These are phyloP conservation scores for Thelohanellus kitauei DNA, from an alignment of 30 jellyfish, hydroid and myxozoan genomes.

Conservation along the genomic window DNA sequence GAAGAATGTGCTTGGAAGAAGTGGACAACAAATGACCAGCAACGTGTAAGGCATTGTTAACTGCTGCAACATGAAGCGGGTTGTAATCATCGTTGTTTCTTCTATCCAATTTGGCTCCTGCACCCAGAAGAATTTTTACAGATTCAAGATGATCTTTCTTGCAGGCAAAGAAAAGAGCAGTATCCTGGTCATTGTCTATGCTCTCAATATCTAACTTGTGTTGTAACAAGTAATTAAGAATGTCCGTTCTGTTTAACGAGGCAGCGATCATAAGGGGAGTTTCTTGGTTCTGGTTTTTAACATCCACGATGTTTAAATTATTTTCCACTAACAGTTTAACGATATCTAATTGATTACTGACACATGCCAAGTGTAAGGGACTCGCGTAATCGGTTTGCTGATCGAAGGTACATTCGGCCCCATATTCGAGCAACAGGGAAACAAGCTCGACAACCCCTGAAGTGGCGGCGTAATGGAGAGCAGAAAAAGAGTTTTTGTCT, in stretches of 20 bases:
- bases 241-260: conserved; percentile 10
- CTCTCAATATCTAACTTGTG: conserved; percentile 9
- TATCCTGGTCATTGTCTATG: conserved; percentile 30
- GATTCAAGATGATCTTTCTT: conserved; percentile 43
- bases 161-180: conserved; percentile 73
- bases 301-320: conserved; percentile 9
- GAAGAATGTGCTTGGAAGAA: neutral
- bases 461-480: conserved; percentile 25
- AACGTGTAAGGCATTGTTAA: conserved; percentile 1
- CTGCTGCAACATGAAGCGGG: conserved; percentile 64
- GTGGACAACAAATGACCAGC: neutral
- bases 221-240: conserved; percentile 10
- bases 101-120: conserved; percentile 65
- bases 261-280: conserved; percentile 29
- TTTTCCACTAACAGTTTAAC: conserved; percentile 9
- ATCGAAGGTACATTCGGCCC: conserved; percentile 6
- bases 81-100: conserved; percentile 28
- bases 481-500: conserved; percentile 10
- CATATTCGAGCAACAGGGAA: neutral
- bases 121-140: conserved; percentile 29
- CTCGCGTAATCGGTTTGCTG: no score
- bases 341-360: conserved; percentile 9
- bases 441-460: conserved; percentile 12
- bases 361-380: conserved; percentile 23
- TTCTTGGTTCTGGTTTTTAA: conserved; percentile 7